Conservation (phyloP, 1,140 invertebrate genomes). For the Drosophila insularis region DNA sequence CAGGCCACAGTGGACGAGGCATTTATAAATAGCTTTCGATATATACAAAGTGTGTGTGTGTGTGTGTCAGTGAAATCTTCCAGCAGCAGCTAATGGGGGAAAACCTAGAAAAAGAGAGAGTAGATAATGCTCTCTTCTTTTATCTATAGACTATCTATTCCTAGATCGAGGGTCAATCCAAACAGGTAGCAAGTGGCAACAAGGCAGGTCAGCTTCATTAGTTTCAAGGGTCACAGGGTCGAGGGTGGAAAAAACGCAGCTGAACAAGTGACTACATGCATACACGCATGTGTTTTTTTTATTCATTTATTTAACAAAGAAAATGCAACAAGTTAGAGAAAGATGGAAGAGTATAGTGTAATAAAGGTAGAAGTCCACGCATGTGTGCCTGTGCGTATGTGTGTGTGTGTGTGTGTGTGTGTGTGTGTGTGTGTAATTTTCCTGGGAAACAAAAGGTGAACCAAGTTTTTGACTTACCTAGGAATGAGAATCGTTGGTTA, state of each 20-base stretch:
- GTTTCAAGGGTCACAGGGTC: conserved; percentile 10
- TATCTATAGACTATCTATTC: not conserved
- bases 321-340: too few relatives aligned
- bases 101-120: conserved; percentile 16
- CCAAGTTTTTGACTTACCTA: conserved; percentile 49
- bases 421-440: conserved; percentile 16
- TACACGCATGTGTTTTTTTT: not conserved
- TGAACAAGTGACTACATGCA: conserved; percentile 35
- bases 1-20: conserved; percentile 11
- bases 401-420: conserved; percentile 1
- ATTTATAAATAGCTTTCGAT: conserved; percentile 79
- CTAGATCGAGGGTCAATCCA: conserved; percentile 34
- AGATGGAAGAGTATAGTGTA: too few relatives aligned
- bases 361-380: too few relatives aligned
- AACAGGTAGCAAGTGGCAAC: conserved; percentile 57
- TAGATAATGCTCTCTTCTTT: not conserved
- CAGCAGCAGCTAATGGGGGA: conserved; percentile 44
- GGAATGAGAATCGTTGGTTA: conserved; percentile 44
- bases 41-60: conserved; percentile 17
- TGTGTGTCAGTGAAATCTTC: conserved; percentile 55
- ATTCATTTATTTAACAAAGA: too few relatives aligned
- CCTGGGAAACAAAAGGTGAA: conserved; percentile 49
- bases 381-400: conserved; percentile 5
- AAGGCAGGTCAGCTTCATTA: conserved; percentile 61
- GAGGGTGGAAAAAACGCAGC: conserved; percentile 63